Percentiles rank a stretch among this genome's conserved stretches.
Conservation (phyloP, 2,797 vertebrate species). For the Choloepus didactylus region DNA sequence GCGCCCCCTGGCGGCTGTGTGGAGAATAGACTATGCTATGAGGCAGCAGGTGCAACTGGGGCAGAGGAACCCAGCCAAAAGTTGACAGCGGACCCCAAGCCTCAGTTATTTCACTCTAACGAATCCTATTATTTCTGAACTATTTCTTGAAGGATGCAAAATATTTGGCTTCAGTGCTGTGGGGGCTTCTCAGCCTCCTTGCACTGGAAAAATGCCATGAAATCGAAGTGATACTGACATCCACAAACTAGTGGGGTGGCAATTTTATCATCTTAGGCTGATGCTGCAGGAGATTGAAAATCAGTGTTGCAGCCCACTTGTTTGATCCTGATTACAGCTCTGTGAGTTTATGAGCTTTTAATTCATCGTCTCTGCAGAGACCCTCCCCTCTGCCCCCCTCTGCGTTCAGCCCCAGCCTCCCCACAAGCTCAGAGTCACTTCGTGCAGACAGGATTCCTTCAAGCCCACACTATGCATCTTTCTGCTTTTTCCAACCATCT, state of each 20-base stretch:
- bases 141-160: neutral
- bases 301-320: neutral
- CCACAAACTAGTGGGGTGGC: neutral
- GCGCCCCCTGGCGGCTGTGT: slow-evolving; percentile 65
- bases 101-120: neutral
- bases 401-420: neutral
- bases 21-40: neutral
- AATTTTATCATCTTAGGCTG: neutral
- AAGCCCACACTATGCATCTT: neutral
- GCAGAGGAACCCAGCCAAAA: neutral
- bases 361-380: neutral
- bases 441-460: neutral
- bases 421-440: neutral
- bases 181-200: neutral
- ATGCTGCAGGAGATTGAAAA: neutral
- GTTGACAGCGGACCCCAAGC: no score
- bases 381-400: neutral
- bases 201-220: neutral
- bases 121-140: neutral
- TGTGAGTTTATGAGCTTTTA: neutral
- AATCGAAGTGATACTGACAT: neutral
- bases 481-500: neutral
- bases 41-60: neutral
- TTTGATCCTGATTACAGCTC: neutral
- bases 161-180: neutral